Base-by-base conservation (phyloP, 2,113 vertebrate species). In the Pyxicephalus adspersus region DNA sequence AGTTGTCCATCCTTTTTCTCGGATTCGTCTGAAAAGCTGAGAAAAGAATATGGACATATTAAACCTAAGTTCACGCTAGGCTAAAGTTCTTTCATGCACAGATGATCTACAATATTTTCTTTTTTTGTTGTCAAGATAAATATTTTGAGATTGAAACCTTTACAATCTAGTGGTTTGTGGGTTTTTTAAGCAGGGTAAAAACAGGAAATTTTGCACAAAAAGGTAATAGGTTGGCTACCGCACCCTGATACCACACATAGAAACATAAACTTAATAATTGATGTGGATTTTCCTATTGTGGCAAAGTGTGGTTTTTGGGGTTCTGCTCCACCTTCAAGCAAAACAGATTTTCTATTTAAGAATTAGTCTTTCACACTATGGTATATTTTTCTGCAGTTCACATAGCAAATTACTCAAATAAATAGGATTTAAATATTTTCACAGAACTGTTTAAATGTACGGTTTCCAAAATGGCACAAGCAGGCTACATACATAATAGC, bases 21-120 rank as follows among this genome's bases (percentile, higher is more conserved):
- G 90, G 18, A 97, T 90, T 75, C 81, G 90, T 83, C 93, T 94
- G 5, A 93, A 95, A 86, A 98, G 93, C 98, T 98, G 77, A 17
- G 68, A 52, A 77, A 64, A 76, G 60, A 63, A 60, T 63, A 60
- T n/a, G 57, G 23, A 76, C 20, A 31, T 20, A 54, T 29, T 71
- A 57, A n/a, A 58, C 52, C 31, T 52, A 22, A 26, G 16, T 26
- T 58, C 71, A 74, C 9, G 16, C 17, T 26, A 45, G 25, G 23
- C 29, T 63, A 76, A 52, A 20, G 63, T 34, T 64, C n/a, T 26
- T 23, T 61, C 13, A 19, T 65, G 51, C 19, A 11, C 11, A 22
- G 18, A 70, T 4, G n/a, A 26, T 51, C 26, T 25, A 45, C 23
- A 22, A 22, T 51, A 16, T 26, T 67, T 26, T 64, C 4, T 29